Evolutionary conservation across 2,797 vertebrate genomes (phyloP).

Genomic region (Siniperca undulata): DNA sequence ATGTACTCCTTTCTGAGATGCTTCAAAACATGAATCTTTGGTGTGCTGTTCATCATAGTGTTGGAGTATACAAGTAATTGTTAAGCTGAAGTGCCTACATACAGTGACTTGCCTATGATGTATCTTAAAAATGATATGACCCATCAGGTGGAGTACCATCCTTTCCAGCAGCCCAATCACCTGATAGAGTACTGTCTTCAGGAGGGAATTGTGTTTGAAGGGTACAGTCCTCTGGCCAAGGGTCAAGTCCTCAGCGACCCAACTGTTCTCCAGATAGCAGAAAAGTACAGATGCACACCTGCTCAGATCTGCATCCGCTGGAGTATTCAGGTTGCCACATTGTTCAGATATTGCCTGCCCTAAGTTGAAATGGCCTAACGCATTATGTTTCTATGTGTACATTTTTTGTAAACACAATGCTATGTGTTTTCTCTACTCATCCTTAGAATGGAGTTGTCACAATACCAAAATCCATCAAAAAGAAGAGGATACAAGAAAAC

Average conservation of each 20-base stretch:
- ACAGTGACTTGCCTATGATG: neutral
- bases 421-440: neutral
- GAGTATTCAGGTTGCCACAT: slow-evolving; percentile 82
- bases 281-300: slow-evolving; percentile 82
- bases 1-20: neutral
- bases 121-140: neutral
- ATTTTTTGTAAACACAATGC: neutral
- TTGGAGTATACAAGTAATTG: neutral
- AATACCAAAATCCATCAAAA: slow-evolving; percentile 89
- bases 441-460: slow-evolving; percentile 88
- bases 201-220: slow-evolving; percentile 86
- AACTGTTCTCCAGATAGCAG: slow-evolving; percentile 77
- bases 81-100: neutral
- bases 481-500: slow-evolving; percentile 86
- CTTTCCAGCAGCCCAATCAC: slow-evolving; percentile 86
- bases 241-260: slow-evolving; percentile 82
- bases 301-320: slow-evolving; percentile 87
- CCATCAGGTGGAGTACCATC: slow-evolving; percentile 87
- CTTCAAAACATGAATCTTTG: neutral
- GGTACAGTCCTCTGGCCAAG: slow-evolving; percentile 87
- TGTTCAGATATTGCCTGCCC: neutral
- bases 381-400: neutral
- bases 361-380: neutral
- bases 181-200: slow-evolving; percentile 83
- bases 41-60: neutral